Base-by-base conservation (phyloP, 1,140 invertebrate species). In the Drosophila ogumai region DNA sequence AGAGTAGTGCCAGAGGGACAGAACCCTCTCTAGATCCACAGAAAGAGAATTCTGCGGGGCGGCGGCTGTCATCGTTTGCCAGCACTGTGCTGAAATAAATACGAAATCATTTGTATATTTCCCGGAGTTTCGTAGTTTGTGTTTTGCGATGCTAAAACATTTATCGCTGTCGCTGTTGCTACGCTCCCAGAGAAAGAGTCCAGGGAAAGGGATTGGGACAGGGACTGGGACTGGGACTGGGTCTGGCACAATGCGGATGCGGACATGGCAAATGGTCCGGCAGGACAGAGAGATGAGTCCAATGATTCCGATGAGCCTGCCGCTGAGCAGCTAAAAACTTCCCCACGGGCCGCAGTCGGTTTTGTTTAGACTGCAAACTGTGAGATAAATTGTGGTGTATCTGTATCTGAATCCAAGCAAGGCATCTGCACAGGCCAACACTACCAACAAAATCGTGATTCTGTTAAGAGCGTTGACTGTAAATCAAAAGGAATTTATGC, bases 301-400 rank as follows among this genome's bases (percentile, higher is more conserved):
- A 57, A 80, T 88, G 82, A 86, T 65, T 77, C 66, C 69, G 69
- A 73, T 73, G 69, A 72, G 69, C 69, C 69, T 73, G 79, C 71
- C 64, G 74, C 58, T 66, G 85, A 82, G 68, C 75, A 79, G 76
- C 75, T 76, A 78, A 68, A 69, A 78, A 78, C 59, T 69, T 63
- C 52, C 73, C 44, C 61, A 72, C 36, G 50, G 63, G 58, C 75
- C 78, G 52, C 52, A 82, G 78, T 86, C 82, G 80, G 80, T 87
- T 88, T 90, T 88, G 85, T 88, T 90, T 88, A 88, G 85, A 88
- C 85, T 90, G 85, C 85, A 90, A 90, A 88, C 85, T 88, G 85
- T 85, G 85, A 88, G 85, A 88, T 88, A 88, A 88, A 88, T 88
- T 81, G 85, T 79, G 75, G 74, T 81, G 74, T 88, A 90, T 88